A percentile compares a stretch with the other conserved stretches of the same genome.
These are phyloP conservation scores for Gallirallus australis DNA, from an alignment of 2,797 vertebrate species.

Conservation along the genomic window DNA sequence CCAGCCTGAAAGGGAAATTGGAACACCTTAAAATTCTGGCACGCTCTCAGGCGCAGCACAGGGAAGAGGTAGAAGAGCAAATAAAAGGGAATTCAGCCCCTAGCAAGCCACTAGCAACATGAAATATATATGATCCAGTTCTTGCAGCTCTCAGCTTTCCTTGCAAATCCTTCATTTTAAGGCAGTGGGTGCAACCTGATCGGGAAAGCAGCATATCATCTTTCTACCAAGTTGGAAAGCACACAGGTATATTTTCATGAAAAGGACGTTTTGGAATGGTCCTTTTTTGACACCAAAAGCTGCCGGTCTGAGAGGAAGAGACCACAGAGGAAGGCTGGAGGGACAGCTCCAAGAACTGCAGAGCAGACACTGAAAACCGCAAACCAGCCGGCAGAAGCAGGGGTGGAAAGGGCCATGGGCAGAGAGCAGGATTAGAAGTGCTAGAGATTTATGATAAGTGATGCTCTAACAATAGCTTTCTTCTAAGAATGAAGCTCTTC, in stretches of 20 bases:
- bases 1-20: background rate
- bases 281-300: background rate
- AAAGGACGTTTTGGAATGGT: background rate
- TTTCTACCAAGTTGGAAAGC: conserved; percentile 13
- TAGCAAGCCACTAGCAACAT: conserved; percentile 57
- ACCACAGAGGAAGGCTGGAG: background rate
- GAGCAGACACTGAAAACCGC: background rate
- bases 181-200: conserved; percentile 58
- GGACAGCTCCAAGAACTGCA: background rate
- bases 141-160: conserved; percentile 66
- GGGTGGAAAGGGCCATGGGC: background rate
- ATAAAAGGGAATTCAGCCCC: conserved; percentile 44
- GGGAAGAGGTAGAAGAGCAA: conserved; percentile 6
- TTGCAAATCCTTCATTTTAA: conserved; percentile 68
- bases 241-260: background rate
- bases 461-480: conserved; percentile 22
- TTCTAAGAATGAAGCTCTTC: conserved; percentile 30
- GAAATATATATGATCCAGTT: conserved; percentile 64
- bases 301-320: background rate
- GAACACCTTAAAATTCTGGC: conserved; percentile 10
- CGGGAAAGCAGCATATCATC: background rate
- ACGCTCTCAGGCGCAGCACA: rapidly evolving
- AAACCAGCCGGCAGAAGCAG: background rate
- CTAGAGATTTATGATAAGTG: conserved; percentile 1
- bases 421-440: background rate